Conservation (phyloP, 1,140 invertebrate species). For the Drosophila quadrilineata region DNA sequence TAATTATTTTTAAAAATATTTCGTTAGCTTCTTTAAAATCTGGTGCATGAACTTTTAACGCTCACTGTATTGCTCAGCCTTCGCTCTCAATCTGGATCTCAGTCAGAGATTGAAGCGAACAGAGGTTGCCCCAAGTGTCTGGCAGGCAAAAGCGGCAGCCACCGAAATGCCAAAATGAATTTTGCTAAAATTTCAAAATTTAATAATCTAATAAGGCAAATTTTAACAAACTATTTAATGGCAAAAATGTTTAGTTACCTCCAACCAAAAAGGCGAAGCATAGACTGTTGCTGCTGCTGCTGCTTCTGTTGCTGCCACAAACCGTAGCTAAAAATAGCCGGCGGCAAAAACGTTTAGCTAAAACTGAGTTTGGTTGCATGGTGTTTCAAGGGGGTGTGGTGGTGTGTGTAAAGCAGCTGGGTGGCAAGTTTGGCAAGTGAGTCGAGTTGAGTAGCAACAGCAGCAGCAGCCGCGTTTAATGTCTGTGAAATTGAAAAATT, state of each 20-base stretch:
- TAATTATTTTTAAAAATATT: background rate
- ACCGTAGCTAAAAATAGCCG: constrained; percentile 51
- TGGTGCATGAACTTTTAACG: background rate
- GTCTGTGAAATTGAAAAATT: constrained; percentile 79
- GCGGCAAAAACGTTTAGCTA: constrained; percentile 64
- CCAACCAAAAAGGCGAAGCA: background rate
- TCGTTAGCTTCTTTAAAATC: background rate
- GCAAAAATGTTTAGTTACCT: constrained; percentile 49
- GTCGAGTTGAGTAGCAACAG: constrained; percentile 18
- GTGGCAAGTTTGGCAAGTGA: constrained; percentile 25
- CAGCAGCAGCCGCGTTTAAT: constrained; percentile 69
- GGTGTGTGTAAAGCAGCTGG: background rate
- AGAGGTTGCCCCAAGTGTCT: background rate
- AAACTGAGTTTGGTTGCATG: constrained; percentile 31
- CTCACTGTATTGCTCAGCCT: constrained; percentile 6
- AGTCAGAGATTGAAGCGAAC: background rate
- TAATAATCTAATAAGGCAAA: constrained; percentile 79
- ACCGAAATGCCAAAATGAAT: constrained; percentile 65
- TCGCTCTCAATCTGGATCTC: constrained; percentile 12
- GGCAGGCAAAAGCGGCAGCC: constrained; percentile 2
- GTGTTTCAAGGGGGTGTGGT: background rate
- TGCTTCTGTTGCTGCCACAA: no score
- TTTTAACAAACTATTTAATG: constrained; percentile 79
- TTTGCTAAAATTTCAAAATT: constrained; percentile 75
- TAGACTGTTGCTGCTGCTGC: constrained; percentile 13